phyloP scores from a whole-genome alignment of 2,797 vertebrate genomes.

The Calcarius lapponicus region DNA sequence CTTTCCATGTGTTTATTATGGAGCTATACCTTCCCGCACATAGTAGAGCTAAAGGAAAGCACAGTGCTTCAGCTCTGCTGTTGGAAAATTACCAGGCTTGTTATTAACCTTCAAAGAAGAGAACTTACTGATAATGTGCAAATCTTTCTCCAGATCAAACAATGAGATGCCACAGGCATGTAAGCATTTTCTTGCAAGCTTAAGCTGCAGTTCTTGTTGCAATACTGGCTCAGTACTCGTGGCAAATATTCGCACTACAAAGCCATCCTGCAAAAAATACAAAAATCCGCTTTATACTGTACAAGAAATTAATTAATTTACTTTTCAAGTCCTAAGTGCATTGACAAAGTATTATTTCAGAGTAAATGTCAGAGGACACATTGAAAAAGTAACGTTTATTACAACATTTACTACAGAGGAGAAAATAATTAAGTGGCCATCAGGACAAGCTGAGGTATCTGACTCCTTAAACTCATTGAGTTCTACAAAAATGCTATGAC shows the following conservation, averaged over 20 bases:
- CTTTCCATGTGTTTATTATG: background rate
- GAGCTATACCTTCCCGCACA: background rate
- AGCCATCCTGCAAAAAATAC: conserved; percentile 87
- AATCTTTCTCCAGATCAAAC: conserved; percentile 98
- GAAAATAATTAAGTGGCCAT: background rate
- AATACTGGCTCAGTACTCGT: conserved; percentile 93
- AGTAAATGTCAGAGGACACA: background rate
- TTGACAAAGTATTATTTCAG: background rate
- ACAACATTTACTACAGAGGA: background rate
- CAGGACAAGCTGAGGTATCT: background rate
- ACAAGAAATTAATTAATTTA: background rate
- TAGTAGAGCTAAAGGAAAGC: background rate
- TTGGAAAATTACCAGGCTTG: background rate
- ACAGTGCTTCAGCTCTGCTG: background rate
- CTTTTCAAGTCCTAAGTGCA: background rate
- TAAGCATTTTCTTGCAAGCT: conserved; percentile 97
- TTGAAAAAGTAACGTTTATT: background rate
- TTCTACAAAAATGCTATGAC: background rate
- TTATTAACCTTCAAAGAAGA: background rate
- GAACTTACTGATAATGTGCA: conserved; percentile 98
- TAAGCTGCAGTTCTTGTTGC: conserved; percentile 98
- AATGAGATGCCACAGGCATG: conserved; percentile 98
- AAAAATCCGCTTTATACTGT: background rate
- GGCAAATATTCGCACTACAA: conserved; percentile 97
- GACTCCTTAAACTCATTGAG: background rate